Percentiles rank a stretch among this genome's conserved stretches.
These are phyloP conservation scores for Rhinopithecus roxellana DNA, from an alignment of 2,113 vertebrate genomes.

Conservation along the genomic window DNA sequence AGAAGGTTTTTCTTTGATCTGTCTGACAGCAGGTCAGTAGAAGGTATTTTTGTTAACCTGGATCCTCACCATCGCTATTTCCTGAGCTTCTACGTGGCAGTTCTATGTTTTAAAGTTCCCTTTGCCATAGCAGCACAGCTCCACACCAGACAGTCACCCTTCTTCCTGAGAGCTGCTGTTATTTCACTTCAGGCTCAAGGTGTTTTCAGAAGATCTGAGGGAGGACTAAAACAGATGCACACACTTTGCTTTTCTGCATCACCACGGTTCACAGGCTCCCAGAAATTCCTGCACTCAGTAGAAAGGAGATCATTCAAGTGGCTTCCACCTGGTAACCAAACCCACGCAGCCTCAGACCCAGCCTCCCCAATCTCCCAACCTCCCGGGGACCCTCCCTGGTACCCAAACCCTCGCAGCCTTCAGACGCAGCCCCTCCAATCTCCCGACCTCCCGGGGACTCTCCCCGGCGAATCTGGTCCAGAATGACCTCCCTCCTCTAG, in stretches of 20 bases:
- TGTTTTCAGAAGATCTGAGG: not conserved
- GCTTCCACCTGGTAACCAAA: not conserved
- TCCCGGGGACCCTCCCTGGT: not conserved
- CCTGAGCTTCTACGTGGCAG: not conserved
- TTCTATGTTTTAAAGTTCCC: not conserved
- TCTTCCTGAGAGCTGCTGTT: no score
- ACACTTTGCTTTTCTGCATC: not conserved
- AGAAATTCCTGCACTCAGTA: not conserved
- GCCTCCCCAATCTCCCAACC: not conserved
- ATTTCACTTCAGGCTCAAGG: no score
- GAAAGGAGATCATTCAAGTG: not conserved
- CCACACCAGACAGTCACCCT: no score
- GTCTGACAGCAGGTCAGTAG: not conserved
- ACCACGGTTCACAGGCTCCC: not conserved
- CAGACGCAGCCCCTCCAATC: not conserved
- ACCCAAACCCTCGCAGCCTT: not conserved
- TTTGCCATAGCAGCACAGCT: not conserved
- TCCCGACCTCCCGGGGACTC: not conserved
- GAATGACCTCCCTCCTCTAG: not conserved
- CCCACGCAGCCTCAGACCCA: not conserved
- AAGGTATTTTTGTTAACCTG: not conserved
- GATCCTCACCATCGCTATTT: not conserved
- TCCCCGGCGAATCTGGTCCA: not conserved
- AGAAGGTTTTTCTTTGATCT: not conserved
- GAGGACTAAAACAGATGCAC: not conserved